Evolutionary conservation across 2,888 invertebrate species (phyloP).

Genomic region (Leucoma salicis): DNA sequence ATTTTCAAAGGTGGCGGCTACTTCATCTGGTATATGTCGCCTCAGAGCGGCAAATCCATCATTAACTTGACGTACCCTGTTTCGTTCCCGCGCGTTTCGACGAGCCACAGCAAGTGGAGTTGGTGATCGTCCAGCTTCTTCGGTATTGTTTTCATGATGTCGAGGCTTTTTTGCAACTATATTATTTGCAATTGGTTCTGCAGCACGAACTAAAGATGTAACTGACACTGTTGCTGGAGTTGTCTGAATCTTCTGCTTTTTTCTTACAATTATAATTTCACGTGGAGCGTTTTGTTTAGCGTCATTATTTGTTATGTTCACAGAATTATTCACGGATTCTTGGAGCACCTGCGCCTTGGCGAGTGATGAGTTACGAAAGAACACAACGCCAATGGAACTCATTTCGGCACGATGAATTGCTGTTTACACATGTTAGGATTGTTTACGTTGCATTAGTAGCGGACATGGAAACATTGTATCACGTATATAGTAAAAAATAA

Average conservation of each 20-base stretch:
- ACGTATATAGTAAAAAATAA: conserved; percentile 46
- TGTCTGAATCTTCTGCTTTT: conserved; percentile 71
- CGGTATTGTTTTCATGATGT: conserved; percentile 69
- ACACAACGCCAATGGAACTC: conserved; percentile 83
- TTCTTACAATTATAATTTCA: conserved; percentile 80
- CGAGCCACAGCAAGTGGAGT: conserved; percentile 92
- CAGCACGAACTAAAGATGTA: conserved; percentile 66
- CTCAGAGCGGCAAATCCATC: conserved; percentile 94
- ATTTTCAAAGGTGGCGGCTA: conserved; percentile 86
- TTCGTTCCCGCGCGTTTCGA: conserved; percentile 95
- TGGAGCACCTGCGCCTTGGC: conserved; percentile 85
- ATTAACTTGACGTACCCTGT: conserved; percentile 95
- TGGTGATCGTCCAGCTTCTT: conserved; percentile 77
- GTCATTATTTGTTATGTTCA: conserved; percentile 77
- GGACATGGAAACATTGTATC: conserved; percentile 44
- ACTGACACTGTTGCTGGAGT: conserved; percentile 66
- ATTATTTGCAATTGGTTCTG: conserved; percentile 54
- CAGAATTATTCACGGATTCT: conserved; percentile 83
- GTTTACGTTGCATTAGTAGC: conserved; percentile 54
- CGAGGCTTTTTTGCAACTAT: conserved; percentile 59
- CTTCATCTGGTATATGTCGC: conserved; percentile 92
- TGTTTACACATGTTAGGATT: conserved; percentile 67
- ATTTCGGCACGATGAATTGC: conserved; percentile 64
- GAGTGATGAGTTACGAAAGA: conserved; percentile 82
- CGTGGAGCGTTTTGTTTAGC: conserved; percentile 59